phyloP scores from a whole-genome alignment of 2,888 invertebrate species.

The Drosophila kokeensis region DNA sequence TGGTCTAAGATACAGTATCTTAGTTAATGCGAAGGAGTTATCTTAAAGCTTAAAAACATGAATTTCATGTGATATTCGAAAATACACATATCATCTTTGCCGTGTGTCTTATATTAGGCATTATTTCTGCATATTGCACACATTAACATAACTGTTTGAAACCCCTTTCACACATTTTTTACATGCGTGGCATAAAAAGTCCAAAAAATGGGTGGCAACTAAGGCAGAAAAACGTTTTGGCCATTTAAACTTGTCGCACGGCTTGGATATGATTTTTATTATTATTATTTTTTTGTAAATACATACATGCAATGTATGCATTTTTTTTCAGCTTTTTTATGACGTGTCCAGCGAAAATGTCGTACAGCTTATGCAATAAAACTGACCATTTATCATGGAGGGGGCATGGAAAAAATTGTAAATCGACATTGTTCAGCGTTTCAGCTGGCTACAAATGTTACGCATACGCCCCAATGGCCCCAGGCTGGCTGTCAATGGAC shows the following conservation, averaged over 20 bases:
- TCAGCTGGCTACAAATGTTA: slow-evolving; percentile 57
- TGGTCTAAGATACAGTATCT: not conserved
- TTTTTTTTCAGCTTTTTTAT: slow-evolving; percentile 37
- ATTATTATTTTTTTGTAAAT: slow-evolving; percentile 13
- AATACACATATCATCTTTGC: not conserved
- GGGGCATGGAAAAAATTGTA: slow-evolving; percentile 58
- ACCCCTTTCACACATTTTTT: not conserved
- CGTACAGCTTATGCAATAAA: slow-evolving; percentile 79
- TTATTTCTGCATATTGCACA: not conserved
- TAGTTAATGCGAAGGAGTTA: not conserved
- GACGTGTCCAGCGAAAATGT: slow-evolving; percentile 71
- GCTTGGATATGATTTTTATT: slow-evolving; percentile 51
- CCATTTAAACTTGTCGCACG: slow-evolving; percentile 72
- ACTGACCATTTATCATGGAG: slow-evolving; percentile 75
- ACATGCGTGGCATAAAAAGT: slow-evolving; percentile 11
- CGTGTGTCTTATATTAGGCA: not conserved
- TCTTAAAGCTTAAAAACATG: not conserved
- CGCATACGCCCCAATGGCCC: slow-evolving; percentile 78
- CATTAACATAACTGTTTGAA: not conserved
- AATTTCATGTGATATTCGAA: not conserved
- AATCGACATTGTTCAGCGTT: slow-evolving; percentile 62
- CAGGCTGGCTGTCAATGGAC: slow-evolving; percentile 60
- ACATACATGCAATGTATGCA: slow-evolving; percentile 28
- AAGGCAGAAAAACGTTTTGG: slow-evolving; percentile 54
- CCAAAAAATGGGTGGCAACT: slow-evolving; percentile 64